Conservation (phyloP, 2,888 invertebrate genomes). For the Heliconius erato region DNA sequence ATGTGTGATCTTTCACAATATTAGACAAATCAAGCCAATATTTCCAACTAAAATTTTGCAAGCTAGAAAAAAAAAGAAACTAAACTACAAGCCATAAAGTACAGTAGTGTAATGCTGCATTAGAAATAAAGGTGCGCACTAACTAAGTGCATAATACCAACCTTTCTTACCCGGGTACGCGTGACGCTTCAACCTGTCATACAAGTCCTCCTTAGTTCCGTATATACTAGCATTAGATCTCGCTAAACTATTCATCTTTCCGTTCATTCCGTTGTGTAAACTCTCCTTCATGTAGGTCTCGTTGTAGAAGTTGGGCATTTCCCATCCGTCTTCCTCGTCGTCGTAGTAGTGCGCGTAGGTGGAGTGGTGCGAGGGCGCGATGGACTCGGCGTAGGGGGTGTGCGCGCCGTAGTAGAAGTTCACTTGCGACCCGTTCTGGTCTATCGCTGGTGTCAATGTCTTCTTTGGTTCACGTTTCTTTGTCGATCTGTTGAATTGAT, state of each 20-base stretch:
- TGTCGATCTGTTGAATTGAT: conserved; percentile 86
- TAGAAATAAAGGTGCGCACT: conserved; percentile 68
- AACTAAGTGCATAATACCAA: conserved; percentile 78
- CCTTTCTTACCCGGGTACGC: conserved; percentile 98
- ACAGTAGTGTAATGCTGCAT: conserved; percentile 61
- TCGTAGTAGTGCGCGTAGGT: conserved; percentile 98
- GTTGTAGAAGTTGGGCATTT: conserved; percentile 98
- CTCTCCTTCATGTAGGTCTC: conserved; percentile 98
- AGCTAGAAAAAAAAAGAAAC: conserved; percentile 24
- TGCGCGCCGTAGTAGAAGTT: conserved; percentile 98
- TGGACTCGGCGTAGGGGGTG: conserved; percentile 97
- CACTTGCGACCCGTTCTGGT: conserved; percentile 96
- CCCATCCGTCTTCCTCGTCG: conserved; percentile 98
- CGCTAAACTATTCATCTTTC: conserved; percentile 96
- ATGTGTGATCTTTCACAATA: no score
- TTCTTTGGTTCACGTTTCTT: conserved; percentile 96
- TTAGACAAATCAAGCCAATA: background rate
- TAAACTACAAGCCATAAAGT: conserved; percentile 46
- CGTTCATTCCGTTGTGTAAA: conserved; percentile 93
- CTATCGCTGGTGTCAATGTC: conserved; percentile 94
- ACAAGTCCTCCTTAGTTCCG: conserved; percentile 97
- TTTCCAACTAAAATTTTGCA: background rate
- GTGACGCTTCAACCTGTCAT: conserved; percentile 97
- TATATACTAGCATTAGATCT: conserved; percentile 97
- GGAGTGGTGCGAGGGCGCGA: conserved; percentile 97